Conservation (phyloP, 1,140 invertebrate species). For the Solen grandis region DNA sequence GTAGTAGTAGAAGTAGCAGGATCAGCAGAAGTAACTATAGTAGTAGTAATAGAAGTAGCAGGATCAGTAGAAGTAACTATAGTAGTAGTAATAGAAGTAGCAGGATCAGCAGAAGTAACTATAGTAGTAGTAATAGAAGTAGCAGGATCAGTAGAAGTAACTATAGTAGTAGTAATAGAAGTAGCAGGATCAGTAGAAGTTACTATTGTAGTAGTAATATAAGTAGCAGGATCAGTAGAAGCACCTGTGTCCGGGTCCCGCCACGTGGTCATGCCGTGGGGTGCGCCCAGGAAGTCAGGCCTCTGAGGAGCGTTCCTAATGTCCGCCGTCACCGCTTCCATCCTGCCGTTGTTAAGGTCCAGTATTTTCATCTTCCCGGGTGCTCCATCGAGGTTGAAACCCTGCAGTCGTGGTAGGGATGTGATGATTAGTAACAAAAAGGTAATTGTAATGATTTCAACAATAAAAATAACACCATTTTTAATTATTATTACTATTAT, state of each 20-base stretch:
- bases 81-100: neutral
- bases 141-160: no score
- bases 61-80: neutral
- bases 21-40: no score
- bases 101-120: neutral
- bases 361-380: neutral
- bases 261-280: conserved; percentile 19
- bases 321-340: neutral
- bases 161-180: neutral
- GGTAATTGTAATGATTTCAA: neutral
- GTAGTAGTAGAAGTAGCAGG: no score
- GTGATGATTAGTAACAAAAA: neutral
- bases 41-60: no score
- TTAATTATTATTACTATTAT: neutral
- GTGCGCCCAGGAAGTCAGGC: conserved; percentile 6
- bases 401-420: conserved; percentile 1
- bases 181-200: no score
- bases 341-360: conserved; percentile 5
- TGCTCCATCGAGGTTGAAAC: neutral
- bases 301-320: conserved; percentile 4
- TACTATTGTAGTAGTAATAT: no score
- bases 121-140: neutral
- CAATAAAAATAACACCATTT: neutral
- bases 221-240: no score
- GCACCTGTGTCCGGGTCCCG: neutral